phyloP scores from a whole-genome alignment of 1,140 invertebrate genomes.

The Hestina assimilis region DNA sequence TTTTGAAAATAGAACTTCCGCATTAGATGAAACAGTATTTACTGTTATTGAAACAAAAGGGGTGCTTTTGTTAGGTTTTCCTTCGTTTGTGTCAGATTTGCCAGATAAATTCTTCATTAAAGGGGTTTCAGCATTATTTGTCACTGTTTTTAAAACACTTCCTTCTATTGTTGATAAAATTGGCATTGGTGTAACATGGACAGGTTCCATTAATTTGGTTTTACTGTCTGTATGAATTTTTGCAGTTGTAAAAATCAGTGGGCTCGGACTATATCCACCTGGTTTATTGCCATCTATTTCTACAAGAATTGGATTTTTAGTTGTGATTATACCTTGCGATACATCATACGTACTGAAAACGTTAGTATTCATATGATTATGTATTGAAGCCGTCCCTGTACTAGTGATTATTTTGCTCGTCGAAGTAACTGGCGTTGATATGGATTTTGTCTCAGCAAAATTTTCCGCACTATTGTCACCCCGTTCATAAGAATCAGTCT shows the following conservation, averaged over 20 bases:
- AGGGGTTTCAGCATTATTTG: background rate
- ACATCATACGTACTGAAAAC: slow-evolving; percentile 41
- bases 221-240: slow-evolving; percentile 67
- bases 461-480: slow-evolving; percentile 24
- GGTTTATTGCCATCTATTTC: slow-evolving; percentile 52
- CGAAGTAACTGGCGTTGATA: slow-evolving; percentile 17
- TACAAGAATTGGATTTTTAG: slow-evolving; percentile 55
- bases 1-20: background rate
- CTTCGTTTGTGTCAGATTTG: background rate
- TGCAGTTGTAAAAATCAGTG: slow-evolving; percentile 70
- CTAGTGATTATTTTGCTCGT: slow-evolving; percentile 25
- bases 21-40: background rate
- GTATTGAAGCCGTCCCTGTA: slow-evolving; percentile 32
- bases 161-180: slow-evolving; percentile 67
- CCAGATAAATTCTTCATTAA: background rate
- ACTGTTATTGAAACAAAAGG: background rate
- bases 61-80: background rate
- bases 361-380: slow-evolving; percentile 64
- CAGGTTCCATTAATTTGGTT: slow-evolving; percentile 55
- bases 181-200: slow-evolving; percentile 58
- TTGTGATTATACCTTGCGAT: slow-evolving; percentile 26
- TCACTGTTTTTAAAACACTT: slow-evolving; percentile 8
- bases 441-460: slow-evolving; percentile 9
- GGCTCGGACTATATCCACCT: slow-evolving; percentile 38
- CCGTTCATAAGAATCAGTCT: slow-evolving; percentile 55